phyloP scores from a whole-genome alignment of 2,113 vertebrate species.

The Passer domesticus region DNA sequence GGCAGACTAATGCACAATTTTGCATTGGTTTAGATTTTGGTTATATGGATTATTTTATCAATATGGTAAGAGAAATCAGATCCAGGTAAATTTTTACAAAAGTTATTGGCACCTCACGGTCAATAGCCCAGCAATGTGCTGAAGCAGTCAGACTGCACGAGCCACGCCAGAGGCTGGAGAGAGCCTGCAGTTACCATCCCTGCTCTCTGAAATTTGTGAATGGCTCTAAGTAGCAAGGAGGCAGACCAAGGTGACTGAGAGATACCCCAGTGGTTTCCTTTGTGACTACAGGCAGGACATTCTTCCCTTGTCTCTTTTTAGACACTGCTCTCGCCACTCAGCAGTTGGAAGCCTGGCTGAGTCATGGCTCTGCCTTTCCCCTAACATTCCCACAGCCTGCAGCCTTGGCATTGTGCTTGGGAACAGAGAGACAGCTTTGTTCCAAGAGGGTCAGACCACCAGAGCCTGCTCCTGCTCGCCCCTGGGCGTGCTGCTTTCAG shows the following conservation, averaged over 20 bases:
- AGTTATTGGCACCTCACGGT: background rate
- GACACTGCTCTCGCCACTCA: background rate
- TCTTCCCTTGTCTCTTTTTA: background rate
- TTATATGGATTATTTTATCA: background rate
- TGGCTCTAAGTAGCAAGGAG: background rate
- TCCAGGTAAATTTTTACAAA: background rate
- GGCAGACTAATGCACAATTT: background rate
- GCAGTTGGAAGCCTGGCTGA: background rate
- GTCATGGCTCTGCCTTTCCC: background rate
- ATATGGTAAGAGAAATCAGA: background rate
- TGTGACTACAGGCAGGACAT: background rate
- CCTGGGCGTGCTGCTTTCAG: background rate
- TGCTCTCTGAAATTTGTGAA: background rate
- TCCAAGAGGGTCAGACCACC: background rate
- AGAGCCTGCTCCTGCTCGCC: background rate
- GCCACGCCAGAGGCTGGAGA: background rate
- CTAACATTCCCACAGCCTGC: background rate
- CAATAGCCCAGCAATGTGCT: background rate
- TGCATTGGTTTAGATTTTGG: background rate
- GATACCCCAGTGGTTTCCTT: background rate
- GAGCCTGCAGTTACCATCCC: background rate
- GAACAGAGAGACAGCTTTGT: background rate
- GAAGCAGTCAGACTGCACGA: background rate
- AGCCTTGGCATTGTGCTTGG: background rate
- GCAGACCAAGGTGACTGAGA: background rate